These are phyloP conservation scores for Sebastes trivittatus DNA, from an alignment of 2,797 vertebrate species.

Conservation along the genomic window DNA sequence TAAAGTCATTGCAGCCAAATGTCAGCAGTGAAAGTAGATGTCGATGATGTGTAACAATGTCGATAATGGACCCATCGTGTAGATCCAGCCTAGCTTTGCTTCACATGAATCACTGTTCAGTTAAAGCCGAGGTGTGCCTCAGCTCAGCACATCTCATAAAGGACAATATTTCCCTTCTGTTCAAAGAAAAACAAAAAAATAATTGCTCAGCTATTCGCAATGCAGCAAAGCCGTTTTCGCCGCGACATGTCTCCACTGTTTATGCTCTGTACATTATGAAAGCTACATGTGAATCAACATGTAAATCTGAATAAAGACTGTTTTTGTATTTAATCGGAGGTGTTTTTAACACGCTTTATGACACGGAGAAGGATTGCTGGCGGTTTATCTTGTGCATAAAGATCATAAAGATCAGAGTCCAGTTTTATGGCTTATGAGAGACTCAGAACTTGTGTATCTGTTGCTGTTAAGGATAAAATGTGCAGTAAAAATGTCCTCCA, in stretches of 20 bases:
- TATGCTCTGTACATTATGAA: constrained; percentile 32
- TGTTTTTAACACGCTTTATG: background rate
- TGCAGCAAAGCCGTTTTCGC: background rate
- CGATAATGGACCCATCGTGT: background rate
- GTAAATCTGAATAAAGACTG: constrained; percentile 66
- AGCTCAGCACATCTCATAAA: background rate
- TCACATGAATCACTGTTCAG: background rate
- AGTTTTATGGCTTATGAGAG: constrained; percentile 3
- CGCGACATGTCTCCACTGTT: constrained; percentile 21
- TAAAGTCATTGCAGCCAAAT: background rate
- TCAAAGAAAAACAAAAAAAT: background rate
- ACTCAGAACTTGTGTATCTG: background rate
- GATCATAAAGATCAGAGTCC: constrained; percentile 46
- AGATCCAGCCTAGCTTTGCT: background rate
- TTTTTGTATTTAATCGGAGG: constrained; percentile 55
- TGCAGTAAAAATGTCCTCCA: background rate
- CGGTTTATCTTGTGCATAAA: constrained; percentile 9
- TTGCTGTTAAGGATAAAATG: background rate
- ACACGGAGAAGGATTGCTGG: background rate
- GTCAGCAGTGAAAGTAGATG: background rate
- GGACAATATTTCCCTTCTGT: background rate
- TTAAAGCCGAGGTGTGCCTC: background rate
- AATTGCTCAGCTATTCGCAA: background rate
- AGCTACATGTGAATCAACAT: constrained; percentile 57
- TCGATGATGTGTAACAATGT: background rate